Percentiles rank a stretch among this genome's conserved stretches.
Conservation (phyloP, 2,113 vertebrate genomes). For the Conger conger region DNA sequence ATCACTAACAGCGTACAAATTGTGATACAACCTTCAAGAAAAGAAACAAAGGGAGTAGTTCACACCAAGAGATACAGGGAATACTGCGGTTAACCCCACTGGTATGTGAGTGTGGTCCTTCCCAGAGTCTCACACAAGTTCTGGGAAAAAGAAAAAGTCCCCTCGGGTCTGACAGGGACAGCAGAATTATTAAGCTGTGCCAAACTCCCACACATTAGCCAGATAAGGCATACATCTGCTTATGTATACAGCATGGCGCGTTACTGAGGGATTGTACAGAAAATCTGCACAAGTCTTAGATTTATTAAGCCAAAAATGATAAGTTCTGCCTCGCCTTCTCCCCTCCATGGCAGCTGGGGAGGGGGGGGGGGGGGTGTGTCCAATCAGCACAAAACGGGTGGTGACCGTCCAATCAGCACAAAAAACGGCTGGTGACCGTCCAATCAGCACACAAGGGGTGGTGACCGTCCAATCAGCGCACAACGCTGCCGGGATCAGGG, state of each 20-base stretch:
- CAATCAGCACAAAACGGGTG: too few relatives aligned
- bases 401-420: not conserved
- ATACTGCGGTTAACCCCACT: not conserved
- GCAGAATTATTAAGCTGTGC: conserved; percentile 35
- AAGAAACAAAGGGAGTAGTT: not conserved
- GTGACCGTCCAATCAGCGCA: not conserved
- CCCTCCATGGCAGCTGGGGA: not conserved
- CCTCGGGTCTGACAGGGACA: conserved; percentile 12
- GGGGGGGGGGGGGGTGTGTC: too few relatives aligned
- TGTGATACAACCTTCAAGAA: conserved; percentile 5
- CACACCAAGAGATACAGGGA: not conserved
- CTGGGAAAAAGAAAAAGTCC: not conserved
- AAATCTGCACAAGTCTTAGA: not conserved
- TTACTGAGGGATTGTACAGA: not conserved
- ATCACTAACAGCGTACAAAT: not conserved
- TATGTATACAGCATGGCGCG: not conserved
- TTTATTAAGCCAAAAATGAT: not conserved
- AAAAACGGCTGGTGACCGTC: not conserved
- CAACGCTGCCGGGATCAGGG: not conserved
- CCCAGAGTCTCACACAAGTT: conserved; percentile 9
- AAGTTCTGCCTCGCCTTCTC: not conserved
- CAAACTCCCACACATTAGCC: conserved; percentile 27
- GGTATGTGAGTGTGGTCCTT: not conserved
- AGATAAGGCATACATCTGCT: conserved; percentile 37
- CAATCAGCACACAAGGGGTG: not conserved